Conservation (phyloP, 2,797 vertebrate genomes). For the Paramormyrops hopkinsi region DNA sequence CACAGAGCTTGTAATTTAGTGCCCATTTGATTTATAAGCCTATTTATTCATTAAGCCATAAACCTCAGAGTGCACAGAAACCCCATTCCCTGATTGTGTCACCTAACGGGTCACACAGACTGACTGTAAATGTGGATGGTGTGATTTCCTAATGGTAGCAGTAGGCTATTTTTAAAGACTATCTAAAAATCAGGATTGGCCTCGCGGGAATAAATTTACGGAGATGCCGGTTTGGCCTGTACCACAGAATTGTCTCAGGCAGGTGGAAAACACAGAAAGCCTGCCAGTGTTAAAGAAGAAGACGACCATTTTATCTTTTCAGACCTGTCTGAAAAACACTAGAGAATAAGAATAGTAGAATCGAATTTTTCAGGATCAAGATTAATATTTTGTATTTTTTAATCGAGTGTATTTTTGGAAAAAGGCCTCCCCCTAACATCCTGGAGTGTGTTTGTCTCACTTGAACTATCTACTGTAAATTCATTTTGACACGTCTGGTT, state of each 20-base stretch:
- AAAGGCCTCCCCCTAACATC: background rate
- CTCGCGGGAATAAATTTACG: background rate
- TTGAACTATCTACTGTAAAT: background rate
- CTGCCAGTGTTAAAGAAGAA: background rate
- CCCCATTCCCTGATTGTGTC: background rate
- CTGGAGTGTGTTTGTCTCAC: background rate
- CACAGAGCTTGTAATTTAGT: background rate
- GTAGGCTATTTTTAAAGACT: background rate
- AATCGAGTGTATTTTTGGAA: background rate
- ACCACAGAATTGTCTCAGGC: background rate
- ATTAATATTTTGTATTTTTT: background rate
- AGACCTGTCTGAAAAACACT: background rate
- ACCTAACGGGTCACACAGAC: background rate
- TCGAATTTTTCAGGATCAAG: background rate
- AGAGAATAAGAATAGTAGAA: background rate
- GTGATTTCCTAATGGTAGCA: background rate
- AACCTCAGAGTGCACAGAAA: background rate
- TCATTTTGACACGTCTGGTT: background rate
- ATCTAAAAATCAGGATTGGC: background rate
- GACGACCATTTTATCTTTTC: background rate
- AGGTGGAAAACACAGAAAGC: background rate
- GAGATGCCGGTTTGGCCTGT: background rate
- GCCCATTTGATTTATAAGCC: background rate
- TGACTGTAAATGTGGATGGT: background rate
- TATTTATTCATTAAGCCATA: background rate